Percentiles rank a stretch among this genome's conserved stretches.
phyloP scores from a whole-genome alignment of 2,888 invertebrate genomes.

The Frankliniella intonsa region DNA sequence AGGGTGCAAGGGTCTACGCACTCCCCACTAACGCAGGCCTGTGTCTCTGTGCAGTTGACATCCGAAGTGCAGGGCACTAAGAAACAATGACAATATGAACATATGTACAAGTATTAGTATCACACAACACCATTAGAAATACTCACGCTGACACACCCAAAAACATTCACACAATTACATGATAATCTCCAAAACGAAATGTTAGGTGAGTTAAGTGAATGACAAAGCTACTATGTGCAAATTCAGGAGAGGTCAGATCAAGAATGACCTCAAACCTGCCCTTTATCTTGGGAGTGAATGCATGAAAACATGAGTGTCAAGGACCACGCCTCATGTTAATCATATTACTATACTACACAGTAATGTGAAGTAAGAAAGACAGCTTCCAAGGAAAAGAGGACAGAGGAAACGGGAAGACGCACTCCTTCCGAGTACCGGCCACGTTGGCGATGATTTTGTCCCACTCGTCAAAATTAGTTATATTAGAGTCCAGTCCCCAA shows the following conservation, averaged over 20 bases:
- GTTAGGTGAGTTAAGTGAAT: conserved; percentile 17
- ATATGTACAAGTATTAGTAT: conserved; percentile 40
- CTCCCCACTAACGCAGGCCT: conserved; percentile 76
- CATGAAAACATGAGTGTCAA: not conserved
- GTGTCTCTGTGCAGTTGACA: conserved; percentile 75
- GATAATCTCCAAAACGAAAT: not conserved
- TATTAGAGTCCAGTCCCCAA: conserved; percentile 21
- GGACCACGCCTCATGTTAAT: conserved; percentile 6
- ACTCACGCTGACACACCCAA: not conserved
- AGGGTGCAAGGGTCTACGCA: conserved; percentile 79
- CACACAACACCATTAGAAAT: conserved; percentile 16
- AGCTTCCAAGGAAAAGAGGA: conserved; percentile 26
- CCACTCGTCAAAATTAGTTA: conserved; percentile 7
- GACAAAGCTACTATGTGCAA: conserved; percentile 2
- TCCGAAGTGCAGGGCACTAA: conserved; percentile 68
- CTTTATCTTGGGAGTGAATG: not conserved
- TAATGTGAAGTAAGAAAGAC: conserved; percentile 17
- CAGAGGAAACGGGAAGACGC: conserved; percentile 24
- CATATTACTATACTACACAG: not conserved
- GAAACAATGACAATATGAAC: conserved; percentile 23
- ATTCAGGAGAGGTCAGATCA: not conserved
- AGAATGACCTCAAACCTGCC: not conserved
- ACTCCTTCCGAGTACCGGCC: conserved; percentile 25
- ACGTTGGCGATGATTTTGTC: conserved; percentile 22
- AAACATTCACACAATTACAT: not conserved